Evolutionary conservation across 2,888 invertebrate species (phyloP).

Genomic region (Eupithecia dodoneata): DNA sequence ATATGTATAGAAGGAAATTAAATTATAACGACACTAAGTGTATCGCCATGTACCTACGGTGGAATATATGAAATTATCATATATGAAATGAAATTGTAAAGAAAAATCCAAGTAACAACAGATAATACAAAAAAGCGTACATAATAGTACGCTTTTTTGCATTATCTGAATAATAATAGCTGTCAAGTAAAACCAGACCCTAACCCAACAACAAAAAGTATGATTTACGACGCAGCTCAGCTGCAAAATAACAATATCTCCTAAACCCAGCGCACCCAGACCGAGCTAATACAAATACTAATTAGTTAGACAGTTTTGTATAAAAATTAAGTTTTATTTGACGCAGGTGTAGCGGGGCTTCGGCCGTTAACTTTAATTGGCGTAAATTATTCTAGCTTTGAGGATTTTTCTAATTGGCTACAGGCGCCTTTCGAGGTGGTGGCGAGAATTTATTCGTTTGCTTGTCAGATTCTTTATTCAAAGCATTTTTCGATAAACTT

Average conservation of each 20-base stretch:
- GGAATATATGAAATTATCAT: too few relatives aligned
- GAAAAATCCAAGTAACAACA: neutral
- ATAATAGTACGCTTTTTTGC: neutral
- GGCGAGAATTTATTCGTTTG: conserved; percentile 31
- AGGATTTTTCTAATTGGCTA: conserved; percentile 73
- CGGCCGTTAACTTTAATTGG: conserved; percentile 72
- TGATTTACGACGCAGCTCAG: conserved; percentile 8
- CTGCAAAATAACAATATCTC: conserved; percentile 10
- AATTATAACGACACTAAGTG: too few relatives aligned
- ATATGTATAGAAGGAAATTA: too few relatives aligned
- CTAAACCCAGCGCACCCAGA: neutral
- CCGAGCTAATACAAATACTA: conserved; percentile 49
- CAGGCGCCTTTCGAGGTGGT: conserved; percentile 29
- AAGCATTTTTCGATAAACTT: neutral
- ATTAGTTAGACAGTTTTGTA: conserved; percentile 52
- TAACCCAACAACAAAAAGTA: conserved; percentile 8
- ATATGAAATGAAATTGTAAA: neutral
- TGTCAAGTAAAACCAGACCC: conserved; percentile 4
- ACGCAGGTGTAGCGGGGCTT: conserved; percentile 63
- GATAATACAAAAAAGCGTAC: too few relatives aligned
- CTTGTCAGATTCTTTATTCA: neutral
- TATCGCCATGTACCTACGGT: too few relatives aligned
- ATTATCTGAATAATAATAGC: conserved; percentile 4
- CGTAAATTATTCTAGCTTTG: conserved; percentile 71
- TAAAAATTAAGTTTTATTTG: conserved; percentile 50